phyloP scores from a whole-genome alignment of 2,113 vertebrate species.

The Xenopus laevis region DNA sequence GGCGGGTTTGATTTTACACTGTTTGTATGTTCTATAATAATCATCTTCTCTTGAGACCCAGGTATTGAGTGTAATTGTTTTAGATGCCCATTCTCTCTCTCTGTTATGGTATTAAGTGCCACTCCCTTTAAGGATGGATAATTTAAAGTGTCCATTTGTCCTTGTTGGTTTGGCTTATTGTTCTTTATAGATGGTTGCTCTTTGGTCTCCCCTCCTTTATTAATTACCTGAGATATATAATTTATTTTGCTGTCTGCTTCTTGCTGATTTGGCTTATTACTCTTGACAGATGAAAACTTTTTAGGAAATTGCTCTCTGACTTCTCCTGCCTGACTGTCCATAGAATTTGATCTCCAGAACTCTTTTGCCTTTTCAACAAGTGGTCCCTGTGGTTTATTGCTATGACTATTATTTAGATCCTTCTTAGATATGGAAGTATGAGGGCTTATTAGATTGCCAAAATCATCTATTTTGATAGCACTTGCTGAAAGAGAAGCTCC shows the following conservation, averaged over 20 bases:
- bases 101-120: neutral
- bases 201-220: neutral
- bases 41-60: conserved; percentile 41
- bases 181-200: neutral
- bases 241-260: conserved; percentile 46
- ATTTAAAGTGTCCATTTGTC: neutral
- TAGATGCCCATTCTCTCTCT: conserved; percentile 32
- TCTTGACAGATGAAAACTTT: conserved; percentile 19
- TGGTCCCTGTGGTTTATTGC: conserved; percentile 53
- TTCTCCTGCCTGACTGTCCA: conserved; percentile 54
- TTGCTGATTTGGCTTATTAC: conserved; percentile 41
- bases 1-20: conserved; percentile 61
- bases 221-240: conserved; percentile 32
- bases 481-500: conserved; percentile 60
- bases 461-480: conserved; percentile 90
- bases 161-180: neutral
- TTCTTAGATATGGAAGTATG: conserved; percentile 42
- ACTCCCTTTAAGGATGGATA: neutral
- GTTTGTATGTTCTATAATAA: conserved; percentile 38
- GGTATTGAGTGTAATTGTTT: conserved; percentile 17
- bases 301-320: conserved; percentile 50
- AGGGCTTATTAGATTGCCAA: conserved; percentile 80
- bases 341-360: conserved; percentile 74
- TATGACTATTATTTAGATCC: conserved; percentile 27
- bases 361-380: conserved; percentile 70